Base-by-base conservation (phyloP, 1,140 invertebrate genomes). In the Halotydeus destructor region DNA sequence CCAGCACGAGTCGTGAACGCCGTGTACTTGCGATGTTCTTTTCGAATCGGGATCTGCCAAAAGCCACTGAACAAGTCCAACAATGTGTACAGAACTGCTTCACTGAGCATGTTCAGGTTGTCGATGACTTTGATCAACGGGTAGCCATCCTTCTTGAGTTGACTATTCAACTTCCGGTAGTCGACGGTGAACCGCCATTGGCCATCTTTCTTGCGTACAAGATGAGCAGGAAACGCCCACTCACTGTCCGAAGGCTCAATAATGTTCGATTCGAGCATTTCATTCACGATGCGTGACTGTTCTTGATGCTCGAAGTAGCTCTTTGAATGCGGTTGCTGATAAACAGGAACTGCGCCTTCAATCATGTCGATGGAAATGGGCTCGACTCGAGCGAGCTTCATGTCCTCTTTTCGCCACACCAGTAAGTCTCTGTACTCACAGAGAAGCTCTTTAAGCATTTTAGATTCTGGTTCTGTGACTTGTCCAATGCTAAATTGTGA, bases 51-150 rank as follows among this genome's bases (percentile, higher is more conserved):
- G 46, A 64, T 19, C 50, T 65, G 66, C 49, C 60, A 57, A 45
- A 62, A 71, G 0, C 66, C 67, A 16, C 52, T 54, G 0, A 23
- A 41, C 38, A 67, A 51, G 54, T 68, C 64, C 1, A 70, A 50
- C 0, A 55, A 55, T 3, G 53, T 51, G 41, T 64, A 68, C 23
- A 57, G 55, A 8, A 41, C 55, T 3, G 52, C 52, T 36, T 44
- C 24, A 2, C 58, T 59, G 1, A 45, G 12, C 1, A 69, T n/a
- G 22, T 40, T 39, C n/a, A 36, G 8, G 8, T 16, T 8, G 16
- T 36, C 34, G n/a, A 8, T 8, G 16, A 36, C 21, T 6, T 16
- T n/a, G 22, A 21, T n/a, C n/a, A 40, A 8, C 16, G 5, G 14
- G 18, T 43, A 40, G 22, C 5, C 19, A 31, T 44, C 18, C 21